These are phyloP conservation scores for Octopus bimaculoides DNA, from an alignment of 1,140 invertebrate species.

Conservation along the genomic window DNA sequence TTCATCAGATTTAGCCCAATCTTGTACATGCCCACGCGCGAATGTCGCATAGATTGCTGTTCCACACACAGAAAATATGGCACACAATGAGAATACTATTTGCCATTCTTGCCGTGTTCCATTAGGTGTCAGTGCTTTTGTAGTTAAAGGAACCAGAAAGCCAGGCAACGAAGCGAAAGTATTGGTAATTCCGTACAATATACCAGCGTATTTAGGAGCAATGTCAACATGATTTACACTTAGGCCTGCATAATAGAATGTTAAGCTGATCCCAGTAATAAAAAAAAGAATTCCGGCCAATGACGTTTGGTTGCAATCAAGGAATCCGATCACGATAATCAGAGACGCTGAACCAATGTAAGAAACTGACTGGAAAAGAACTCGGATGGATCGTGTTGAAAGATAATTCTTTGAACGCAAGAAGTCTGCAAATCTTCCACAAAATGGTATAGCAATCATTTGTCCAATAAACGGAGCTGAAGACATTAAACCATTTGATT, in stretches of 20 bases:
- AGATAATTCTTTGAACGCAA: slow-evolving; percentile 66
- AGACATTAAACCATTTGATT: slow-evolving; percentile 77
- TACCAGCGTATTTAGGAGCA: slow-evolving; percentile 67
- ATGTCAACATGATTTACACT: slow-evolving; percentile 82
- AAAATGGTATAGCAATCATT: slow-evolving; percentile 71
- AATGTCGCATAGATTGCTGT: slow-evolving; percentile 72
- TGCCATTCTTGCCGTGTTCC: slow-evolving; percentile 67
- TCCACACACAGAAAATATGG: slow-evolving; percentile 66
- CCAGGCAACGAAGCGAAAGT: slow-evolving; percentile 82
- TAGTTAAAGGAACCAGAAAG: slow-evolving; percentile 75
- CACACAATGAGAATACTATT: slow-evolving; percentile 70
- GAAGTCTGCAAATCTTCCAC: slow-evolving; percentile 78
- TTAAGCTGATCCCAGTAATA: slow-evolving; percentile 15
- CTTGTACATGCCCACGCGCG: slow-evolving; percentile 76
- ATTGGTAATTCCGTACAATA: slow-evolving; percentile 80
- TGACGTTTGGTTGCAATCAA: slow-evolving; percentile 16
- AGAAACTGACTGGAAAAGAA: slow-evolving; percentile 58
- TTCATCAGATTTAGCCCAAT: slow-evolving; percentile 61
- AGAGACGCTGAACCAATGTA: slow-evolving; percentile 18
- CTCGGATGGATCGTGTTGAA: slow-evolving; percentile 54
- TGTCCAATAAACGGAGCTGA: slow-evolving; percentile 84
- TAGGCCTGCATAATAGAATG: slow-evolving; percentile 61
- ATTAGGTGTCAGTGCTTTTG: slow-evolving; percentile 68
- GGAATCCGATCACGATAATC: slow-evolving; percentile 17
- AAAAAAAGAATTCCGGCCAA: slow-evolving; percentile 24